Evolutionary conservation across 53 echinoderm and acorn worm species (phyloP).

Genomic region (Holothuria scabra): DNA sequence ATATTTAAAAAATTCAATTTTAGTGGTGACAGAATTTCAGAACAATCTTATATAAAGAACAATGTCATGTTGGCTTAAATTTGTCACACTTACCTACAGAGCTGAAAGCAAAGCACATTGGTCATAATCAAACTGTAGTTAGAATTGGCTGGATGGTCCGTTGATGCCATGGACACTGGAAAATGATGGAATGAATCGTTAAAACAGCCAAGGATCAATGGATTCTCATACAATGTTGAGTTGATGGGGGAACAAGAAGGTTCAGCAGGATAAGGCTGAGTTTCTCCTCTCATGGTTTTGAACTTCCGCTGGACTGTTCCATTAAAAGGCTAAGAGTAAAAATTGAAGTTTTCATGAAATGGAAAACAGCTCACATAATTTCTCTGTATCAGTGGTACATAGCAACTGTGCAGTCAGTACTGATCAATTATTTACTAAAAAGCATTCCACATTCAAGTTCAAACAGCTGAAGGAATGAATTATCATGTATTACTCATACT

Average conservation of each 20-base stretch:
- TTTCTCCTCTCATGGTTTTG: constrained; percentile 72
- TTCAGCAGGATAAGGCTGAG: constrained; percentile 68
- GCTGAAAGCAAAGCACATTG: constrained; percentile 50
- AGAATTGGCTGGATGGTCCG: constrained; percentile 40
- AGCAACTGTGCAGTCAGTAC: no score
- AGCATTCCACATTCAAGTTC: no score
- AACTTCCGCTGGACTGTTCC: constrained; percentile 67
- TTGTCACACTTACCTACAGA: constrained; percentile 67
- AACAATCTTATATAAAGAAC: background rate
- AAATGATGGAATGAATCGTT: constrained; percentile 58
- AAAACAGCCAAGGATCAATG: constrained; percentile 61
- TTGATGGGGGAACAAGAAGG: constrained; percentile 63
- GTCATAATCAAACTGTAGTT: constrained; percentile 67
- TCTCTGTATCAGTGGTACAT: no score
- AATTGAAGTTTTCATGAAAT: background rate
- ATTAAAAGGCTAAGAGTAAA: constrained; percentile 55
- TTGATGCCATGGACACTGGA: constrained; percentile 63
- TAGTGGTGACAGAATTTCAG: no score
- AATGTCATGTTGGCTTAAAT: background rate
- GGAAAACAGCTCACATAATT: no score
- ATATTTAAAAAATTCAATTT: no score
- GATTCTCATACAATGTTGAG: constrained; percentile 54
- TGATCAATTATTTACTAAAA: no score
- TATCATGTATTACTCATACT: no score
- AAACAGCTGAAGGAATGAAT: no score